A percentile compares a stretch with the other conserved stretches of the same genome.
Conservation (phyloP, 2,888 invertebrate genomes). For the Agriopis aurantiaria region DNA sequence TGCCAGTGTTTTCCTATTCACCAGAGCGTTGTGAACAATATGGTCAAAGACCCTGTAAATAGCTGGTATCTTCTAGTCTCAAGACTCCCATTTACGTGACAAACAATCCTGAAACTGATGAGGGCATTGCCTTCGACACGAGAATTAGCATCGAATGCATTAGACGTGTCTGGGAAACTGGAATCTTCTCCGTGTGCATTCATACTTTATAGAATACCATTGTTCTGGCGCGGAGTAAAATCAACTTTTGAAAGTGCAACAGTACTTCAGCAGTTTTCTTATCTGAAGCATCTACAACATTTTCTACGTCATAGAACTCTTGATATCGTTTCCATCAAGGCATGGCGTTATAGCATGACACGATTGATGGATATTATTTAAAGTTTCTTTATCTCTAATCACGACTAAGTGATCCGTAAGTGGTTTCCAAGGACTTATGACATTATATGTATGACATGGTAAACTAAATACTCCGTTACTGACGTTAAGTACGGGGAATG, state of each 20-base stretch:
- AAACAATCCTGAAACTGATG: conserved; percentile 35
- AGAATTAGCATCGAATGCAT: conserved; percentile 46
- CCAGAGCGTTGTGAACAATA: neutral
- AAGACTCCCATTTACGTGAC: conserved; percentile 42
- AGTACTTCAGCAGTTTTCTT: neutral
- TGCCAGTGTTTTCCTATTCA: neutral
- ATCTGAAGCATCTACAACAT: neutral
- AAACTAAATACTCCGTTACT: conserved; percentile 9
- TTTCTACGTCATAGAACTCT: neutral
- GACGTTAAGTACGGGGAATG: conserved; percentile 24
- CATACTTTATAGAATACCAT: neutral
- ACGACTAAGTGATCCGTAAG: neutral
- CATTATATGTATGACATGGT: neutral
- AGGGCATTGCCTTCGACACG: conserved; percentile 45
- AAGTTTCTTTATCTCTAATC: too few relatives aligned
- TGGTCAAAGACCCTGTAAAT: conserved; percentile 6
- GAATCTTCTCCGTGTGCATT: conserved; percentile 9
- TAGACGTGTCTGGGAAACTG: conserved; percentile 32
- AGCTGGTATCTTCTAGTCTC: conserved; percentile 20
- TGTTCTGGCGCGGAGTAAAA: conserved; percentile 5
- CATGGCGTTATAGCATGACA: neutral
- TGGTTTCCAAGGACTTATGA: neutral
- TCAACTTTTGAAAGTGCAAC: neutral
- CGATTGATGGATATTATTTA: neutral
- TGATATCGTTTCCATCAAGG: neutral